Conservation (phyloP, 2,797 vertebrate species). For the Pelochelys cantorii region DNA sequence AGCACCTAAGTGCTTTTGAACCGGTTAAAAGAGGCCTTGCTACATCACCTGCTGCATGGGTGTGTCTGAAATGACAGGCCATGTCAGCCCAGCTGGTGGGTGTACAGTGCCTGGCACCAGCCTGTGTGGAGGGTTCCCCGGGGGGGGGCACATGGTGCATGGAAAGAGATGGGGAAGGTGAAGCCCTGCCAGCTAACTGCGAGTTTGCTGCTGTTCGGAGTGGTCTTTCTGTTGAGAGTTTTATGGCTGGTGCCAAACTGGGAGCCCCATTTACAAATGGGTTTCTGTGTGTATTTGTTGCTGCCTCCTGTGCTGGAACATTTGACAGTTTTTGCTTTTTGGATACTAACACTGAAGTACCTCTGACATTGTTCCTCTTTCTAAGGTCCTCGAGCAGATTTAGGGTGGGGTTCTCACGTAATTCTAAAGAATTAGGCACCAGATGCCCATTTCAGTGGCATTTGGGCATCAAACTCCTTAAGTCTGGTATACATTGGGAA, state of each 20-base stretch:
- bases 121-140: background rate
- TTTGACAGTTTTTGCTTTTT: too few relatives aligned
- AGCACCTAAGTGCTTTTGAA: background rate
- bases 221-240: rapidly evolving
- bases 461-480: background rate
- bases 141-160: rapidly evolving
- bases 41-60: background rate
- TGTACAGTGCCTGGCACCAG: background rate
- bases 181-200: background rate
- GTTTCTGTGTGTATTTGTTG: too few relatives aligned
- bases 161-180: background rate
- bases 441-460: background rate
- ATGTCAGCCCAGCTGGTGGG: background rate
- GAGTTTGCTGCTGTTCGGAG: background rate
- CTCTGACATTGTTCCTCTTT: too few relatives aligned
- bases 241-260: rapidly evolving
- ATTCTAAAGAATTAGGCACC: rapidly evolving
- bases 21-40: background rate
- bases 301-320: background rate
- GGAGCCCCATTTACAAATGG: background rate
- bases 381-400: background rate
- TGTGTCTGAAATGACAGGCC: constrained; percentile 4
- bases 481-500: background rate
- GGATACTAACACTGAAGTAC: too few relatives aligned
- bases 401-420: background rate